Evolutionary conservation across 1,140 invertebrate species (phyloP).

Genomic region (Drosophila funebris): DNA sequence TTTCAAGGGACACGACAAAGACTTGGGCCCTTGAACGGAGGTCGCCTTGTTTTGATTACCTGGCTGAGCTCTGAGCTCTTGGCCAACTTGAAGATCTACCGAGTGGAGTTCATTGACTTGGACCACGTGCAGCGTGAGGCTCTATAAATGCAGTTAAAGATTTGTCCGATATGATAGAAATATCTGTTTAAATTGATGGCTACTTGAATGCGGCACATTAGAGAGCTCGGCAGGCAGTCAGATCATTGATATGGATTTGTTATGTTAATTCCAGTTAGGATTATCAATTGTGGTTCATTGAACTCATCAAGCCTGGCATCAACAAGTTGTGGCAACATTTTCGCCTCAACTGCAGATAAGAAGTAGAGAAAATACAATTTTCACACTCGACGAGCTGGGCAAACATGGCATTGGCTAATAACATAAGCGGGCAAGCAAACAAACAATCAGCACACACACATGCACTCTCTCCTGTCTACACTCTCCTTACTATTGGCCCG

Average conservation of each 20-base stretch:
- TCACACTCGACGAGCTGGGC: constrained; percentile 47
- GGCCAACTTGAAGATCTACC: constrained; percentile 26
- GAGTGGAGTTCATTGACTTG: constrained; percentile 43
- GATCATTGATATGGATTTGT: constrained; percentile 58
- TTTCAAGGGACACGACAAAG: constrained; percentile 16
- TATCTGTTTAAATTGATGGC: constrained; percentile 47
- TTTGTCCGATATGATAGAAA: constrained; percentile 33
- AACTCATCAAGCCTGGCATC: constrained; percentile 26
- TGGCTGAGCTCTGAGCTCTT: constrained; percentile 30
- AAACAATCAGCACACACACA: constrained; percentile 39
- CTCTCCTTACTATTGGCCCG: background rate
- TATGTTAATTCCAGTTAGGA: constrained; percentile 56
- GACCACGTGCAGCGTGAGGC: background rate
- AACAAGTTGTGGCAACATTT: constrained; percentile 48
- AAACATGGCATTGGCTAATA: constrained; percentile 78
- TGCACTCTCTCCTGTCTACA: background rate
- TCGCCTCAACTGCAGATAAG: constrained; percentile 8
- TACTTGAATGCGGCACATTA: constrained; percentile 56
- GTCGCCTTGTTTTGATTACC: constrained; percentile 56
- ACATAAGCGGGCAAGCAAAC: constrained; percentile 75
- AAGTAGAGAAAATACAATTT: constrained; percentile 51
- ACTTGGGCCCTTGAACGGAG: constrained; percentile 4
- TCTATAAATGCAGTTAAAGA: constrained; percentile 33
- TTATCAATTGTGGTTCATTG: constrained; percentile 24
- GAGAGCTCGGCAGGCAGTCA: constrained; percentile 12